phyloP scores from a whole-genome alignment of 2,888 invertebrate species.

The Neocrepidodera transversa region DNA sequence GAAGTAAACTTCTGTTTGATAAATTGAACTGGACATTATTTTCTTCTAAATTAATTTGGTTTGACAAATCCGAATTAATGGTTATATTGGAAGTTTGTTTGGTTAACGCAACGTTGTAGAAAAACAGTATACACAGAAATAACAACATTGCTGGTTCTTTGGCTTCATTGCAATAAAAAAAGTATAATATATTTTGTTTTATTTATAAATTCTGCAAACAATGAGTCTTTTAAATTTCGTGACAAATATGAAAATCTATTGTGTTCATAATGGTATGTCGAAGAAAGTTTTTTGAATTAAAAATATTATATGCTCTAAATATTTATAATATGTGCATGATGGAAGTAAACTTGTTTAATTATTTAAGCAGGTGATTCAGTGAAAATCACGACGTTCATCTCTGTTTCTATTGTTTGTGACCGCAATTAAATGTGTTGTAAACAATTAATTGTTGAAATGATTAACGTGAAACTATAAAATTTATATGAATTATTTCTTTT shows the following conservation, averaged over 20 bases:
- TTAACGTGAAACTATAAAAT: not conserved
- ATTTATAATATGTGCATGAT: constrained; percentile 4
- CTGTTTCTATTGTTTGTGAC: not conserved
- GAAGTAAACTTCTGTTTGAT: no score
- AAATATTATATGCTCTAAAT: constrained; percentile 46
- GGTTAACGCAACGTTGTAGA: not conserved
- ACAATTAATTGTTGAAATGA: not conserved
- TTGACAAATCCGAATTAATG: not conserved
- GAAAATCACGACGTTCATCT: not conserved
- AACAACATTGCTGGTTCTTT: constrained; percentile 22
- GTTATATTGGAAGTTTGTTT: not conserved
- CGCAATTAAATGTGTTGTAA: not conserved
- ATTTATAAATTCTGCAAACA: constrained; percentile 41
- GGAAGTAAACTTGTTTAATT: constrained; percentile 1
- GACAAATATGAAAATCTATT: constrained; percentile 39
- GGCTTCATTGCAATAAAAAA: constrained; percentile 16
- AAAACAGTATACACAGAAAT: constrained; percentile 16
- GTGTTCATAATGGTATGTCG: constrained; percentile 45
- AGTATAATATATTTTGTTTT: constrained; percentile 11
- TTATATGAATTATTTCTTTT: no score
- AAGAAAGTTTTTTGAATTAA: constrained; percentile 42
- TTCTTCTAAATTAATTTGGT: constrained; percentile 8
- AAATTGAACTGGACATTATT: no score
- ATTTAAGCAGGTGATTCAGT: not conserved
- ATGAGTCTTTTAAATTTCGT: constrained; percentile 38